These are phyloP conservation scores for Nesogale talazaci DNA, from an alignment of 2,113 vertebrate genomes.

Conservation along the genomic window DNA sequence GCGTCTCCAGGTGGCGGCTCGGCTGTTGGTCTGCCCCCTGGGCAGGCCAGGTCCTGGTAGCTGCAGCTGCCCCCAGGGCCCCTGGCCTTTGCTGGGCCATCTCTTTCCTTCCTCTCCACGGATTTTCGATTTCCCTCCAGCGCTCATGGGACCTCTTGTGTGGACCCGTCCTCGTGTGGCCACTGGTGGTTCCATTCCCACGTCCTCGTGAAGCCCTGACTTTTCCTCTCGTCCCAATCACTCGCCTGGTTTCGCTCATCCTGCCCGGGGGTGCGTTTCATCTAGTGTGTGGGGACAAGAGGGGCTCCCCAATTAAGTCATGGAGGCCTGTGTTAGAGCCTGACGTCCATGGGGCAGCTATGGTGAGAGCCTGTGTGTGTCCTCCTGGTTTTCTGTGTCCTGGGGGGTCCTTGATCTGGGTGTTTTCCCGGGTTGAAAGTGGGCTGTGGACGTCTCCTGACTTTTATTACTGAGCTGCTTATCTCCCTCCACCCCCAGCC, in stretches of 20 bases:
- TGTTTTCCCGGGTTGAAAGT: neutral
- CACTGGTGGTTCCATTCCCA: conserved; percentile 1
- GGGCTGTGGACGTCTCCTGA: neutral
- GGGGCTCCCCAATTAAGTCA: neutral
- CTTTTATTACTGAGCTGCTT: neutral
- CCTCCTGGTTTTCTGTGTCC: neutral
- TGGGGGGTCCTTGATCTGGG: neutral
- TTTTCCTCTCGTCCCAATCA: neutral
- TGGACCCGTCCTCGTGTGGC: neutral
- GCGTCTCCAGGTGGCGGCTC: neutral
- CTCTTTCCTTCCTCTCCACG: neutral
- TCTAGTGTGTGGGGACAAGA: no score
- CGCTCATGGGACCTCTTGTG: neutral
- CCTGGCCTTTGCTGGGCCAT: neutral
- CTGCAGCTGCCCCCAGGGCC: no score
- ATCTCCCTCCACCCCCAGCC: no score
- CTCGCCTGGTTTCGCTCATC: neutral
- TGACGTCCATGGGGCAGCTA: no score
- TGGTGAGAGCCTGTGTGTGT: neutral
- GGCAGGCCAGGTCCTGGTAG: no score
- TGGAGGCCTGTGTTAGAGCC: neutral
- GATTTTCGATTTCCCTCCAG: neutral
- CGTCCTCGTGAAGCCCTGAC: neutral
- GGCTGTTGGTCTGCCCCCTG: neutral
- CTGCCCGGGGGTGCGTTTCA: neutral